These are phyloP conservation scores for Pachypeltis micranthus DNA, from an alignment of 1,140 invertebrate genomes.

Conservation along the genomic window DNA sequence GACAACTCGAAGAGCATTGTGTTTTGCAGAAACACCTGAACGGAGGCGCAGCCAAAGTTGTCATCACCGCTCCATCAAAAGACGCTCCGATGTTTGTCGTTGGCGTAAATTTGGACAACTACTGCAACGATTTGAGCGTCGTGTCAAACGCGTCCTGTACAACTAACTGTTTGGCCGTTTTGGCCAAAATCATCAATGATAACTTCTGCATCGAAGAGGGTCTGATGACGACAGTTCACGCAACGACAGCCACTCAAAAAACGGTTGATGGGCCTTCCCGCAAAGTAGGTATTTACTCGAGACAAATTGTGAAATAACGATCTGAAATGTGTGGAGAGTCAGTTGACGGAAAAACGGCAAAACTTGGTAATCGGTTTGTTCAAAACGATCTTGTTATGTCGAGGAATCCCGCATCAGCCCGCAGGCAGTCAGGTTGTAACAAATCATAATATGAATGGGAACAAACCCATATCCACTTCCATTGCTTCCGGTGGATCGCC, in stretches of 20 bases:
- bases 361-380: too few relatives aligned
- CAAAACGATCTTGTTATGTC: too few relatives aligned
- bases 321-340: too few relatives aligned
- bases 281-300: constrained; percentile 53
- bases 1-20: too few relatives aligned
- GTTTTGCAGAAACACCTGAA: constrained; percentile 49
- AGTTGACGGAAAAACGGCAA: too few relatives aligned
- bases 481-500: too few relatives aligned
- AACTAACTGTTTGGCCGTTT: constrained; percentile 95
- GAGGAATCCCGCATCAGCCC: too few relatives aligned
- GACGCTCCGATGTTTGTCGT: constrained; percentile 97
- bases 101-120: constrained; percentile 86
- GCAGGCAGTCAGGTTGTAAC: too few relatives aligned
- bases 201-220: constrained; percentile 93
- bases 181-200: constrained; percentile 87
- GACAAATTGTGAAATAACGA: too few relatives aligned
- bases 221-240: constrained; percentile 98
- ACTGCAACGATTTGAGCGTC: constrained; percentile 65
- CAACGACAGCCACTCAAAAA: constrained; percentile 96
- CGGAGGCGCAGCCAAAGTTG: constrained; percentile 91
- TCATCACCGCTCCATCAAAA: constrained; percentile 94
- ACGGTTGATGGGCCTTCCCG: constrained; percentile 92
- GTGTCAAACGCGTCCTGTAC: constrained; percentile 99
- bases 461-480: too few relatives aligned
- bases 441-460: too few relatives aligned